A percentile compares a stretch with the other conserved stretches of the same genome.
These are phyloP conservation scores for Epizoanthus fatuus DNA, from an alignment of 92 coral and sea anemone genomes.

Conservation along the genomic window DNA sequence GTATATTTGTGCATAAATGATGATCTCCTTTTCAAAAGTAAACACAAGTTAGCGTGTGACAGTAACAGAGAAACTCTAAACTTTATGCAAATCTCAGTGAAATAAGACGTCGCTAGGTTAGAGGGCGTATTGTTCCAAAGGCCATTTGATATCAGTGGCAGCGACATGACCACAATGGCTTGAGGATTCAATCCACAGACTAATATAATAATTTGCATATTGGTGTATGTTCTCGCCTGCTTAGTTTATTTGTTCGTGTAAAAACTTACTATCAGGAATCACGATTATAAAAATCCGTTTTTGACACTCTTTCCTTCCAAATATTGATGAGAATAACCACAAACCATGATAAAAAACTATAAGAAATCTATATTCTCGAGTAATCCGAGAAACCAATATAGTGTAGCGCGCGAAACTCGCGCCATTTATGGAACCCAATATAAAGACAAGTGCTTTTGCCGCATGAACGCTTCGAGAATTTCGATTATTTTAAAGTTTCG, in stretches of 20 bases:
- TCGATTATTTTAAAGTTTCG: not conserved
- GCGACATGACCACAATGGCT: not conserved
- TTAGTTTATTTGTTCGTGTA: not conserved
- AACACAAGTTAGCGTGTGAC: not conserved
- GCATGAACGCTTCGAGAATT: conserved; percentile 9
- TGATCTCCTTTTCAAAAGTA: not conserved
- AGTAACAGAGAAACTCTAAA: not conserved
- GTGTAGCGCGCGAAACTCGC: conserved; percentile 22
- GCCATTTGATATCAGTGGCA: conserved; percentile 10
- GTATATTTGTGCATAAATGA: no score
- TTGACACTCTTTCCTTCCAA: not conserved
- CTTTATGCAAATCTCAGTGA: conserved; percentile 23
- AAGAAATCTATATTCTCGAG: not conserved
- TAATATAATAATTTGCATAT: conserved; percentile 29
- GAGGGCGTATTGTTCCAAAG: conserved; percentile 15
- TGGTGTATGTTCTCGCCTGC: conserved; percentile 5
- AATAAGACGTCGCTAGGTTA: not conserved
- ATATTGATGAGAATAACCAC: not conserved
- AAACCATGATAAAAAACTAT: not conserved
- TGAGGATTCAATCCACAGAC: conserved; percentile 6
- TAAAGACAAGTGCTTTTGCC: conserved; percentile 12
- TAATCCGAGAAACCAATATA: not conserved
- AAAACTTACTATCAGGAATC: not conserved
- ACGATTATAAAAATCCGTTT: not conserved
- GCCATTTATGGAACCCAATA: conserved; percentile 20